Evolutionary conservation across 2,113 vertebrate species (phyloP), one percentile per base, ranked within the genome.

Genomic region (Marmota monax): DNA sequence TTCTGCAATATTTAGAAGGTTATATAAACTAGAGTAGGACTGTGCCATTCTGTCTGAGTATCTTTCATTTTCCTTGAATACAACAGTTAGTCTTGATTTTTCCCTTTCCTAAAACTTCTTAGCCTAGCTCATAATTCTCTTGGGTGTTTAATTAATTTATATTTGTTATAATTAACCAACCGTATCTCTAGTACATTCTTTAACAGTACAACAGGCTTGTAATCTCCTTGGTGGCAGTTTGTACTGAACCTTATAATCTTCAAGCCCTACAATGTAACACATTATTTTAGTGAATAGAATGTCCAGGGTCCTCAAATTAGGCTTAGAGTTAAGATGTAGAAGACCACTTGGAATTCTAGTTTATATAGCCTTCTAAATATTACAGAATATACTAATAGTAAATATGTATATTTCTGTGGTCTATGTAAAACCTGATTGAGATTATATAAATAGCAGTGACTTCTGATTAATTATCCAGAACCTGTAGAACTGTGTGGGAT

Each of bases 401-500:
- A 92, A 77, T 84, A 69, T 61, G 6, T 82, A 8, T 9, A 2
- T 83, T n/a, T 94, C 37, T 72, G n/a, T 91, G 65, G 51, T 72
- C 93, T 95, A 53, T 95, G 37, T 78, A 87, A 93, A 89, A 93
- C 88, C 56, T 84, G n/a, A 65, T 77, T 88, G 77, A 90, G 7
- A 45, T 95, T 96, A n/a, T 85, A 84, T 90, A 84, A 85, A 77
- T 61, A 34, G 69, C 5, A 73, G 7, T 84, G 25, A 65, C n/a
- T 96, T 95, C 92, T 94, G 63, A 85, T 96, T 90, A 79, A 82
- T 93, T 74, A 84, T 93, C 56, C 29, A 84, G 73, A 93, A 22
- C 10, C 56, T 84, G 70, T 90, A 25, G 67, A 90, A 89, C 63
- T 69, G 1, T 78, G 34, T n/a, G 65, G 17, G 17, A 48, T 92